A percentile compares a stretch with the other conserved stretches of the same genome.
phyloP scores from a whole-genome alignment of 2,797 vertebrate genomes.

The Aselliscus stoliczkanus region DNA sequence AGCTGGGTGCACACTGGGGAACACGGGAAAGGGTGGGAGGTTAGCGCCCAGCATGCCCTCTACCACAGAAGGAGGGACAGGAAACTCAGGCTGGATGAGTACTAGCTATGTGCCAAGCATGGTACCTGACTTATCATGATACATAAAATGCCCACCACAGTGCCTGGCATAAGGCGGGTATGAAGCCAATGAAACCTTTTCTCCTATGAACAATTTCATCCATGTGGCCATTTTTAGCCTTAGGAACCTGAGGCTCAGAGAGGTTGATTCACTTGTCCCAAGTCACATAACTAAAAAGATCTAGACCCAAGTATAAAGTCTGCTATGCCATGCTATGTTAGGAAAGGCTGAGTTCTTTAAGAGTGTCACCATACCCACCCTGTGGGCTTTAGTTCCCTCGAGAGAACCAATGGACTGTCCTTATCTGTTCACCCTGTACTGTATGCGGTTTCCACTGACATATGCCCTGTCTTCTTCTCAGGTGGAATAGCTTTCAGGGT shows the following conservation, averaged over 20 bases:
- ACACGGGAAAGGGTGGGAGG: background rate
- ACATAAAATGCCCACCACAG: background rate
- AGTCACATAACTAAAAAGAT: background rate
- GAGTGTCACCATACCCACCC: background rate
- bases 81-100: background rate
- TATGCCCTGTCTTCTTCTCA: background rate
- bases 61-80: background rate
- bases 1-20: conserved; percentile 93
- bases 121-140: background rate
- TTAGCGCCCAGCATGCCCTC: background rate
- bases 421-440: background rate
- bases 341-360: background rate
- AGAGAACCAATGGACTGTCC: background rate
- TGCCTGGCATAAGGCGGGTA: background rate
- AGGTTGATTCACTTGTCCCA: background rate
- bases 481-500: background rate
- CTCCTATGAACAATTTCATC: background rate
- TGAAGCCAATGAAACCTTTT: background rate
- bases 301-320: background rate
- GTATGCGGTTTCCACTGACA: background rate
- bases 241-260: background rate
- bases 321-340: background rate
- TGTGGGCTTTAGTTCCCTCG: background rate
- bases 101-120: background rate
- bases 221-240: background rate